Conservation (phyloP, 35 echinoderm and acorn worm species). For the Apostichopus californicus region DNA sequence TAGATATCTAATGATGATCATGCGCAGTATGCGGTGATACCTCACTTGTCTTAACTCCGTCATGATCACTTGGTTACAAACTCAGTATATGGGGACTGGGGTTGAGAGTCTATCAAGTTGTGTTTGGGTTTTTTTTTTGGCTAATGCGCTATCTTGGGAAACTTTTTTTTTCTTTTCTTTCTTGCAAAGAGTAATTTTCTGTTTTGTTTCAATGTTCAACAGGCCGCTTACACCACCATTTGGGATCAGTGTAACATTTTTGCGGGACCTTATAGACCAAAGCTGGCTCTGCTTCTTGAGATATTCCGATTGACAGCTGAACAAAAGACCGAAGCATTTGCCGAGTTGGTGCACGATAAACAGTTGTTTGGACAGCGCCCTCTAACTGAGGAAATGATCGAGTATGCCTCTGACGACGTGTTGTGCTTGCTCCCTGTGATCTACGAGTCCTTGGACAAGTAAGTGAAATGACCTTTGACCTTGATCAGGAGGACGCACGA, state of each 20-base stretch:
- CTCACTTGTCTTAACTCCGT: too few species aligned
- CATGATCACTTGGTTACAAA: too few species aligned
- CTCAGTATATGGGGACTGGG: too few species aligned
- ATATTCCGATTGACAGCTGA: background rate
- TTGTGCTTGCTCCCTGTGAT: constrained; percentile 16
- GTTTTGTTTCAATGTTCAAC: background rate
- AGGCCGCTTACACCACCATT: background rate
- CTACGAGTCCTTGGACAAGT: constrained; percentile 7
- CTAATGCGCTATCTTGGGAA: too few species aligned
- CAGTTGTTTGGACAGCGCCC: constrained; percentile 9
- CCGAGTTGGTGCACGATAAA: background rate
- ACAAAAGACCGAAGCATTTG: constrained; percentile 3
- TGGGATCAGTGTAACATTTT: background rate
- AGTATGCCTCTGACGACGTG: constrained; percentile 15
- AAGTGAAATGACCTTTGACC: background rate
- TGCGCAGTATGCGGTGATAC: too few species aligned
- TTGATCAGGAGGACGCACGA: too few species aligned
- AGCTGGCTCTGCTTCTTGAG: background rate
- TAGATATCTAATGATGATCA: too few species aligned
- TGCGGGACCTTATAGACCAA: background rate
- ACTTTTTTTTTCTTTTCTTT: background rate
- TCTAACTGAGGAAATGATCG: background rate
- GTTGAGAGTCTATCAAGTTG: too few species aligned
- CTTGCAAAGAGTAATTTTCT: too few species aligned
- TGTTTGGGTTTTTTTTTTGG: too few species aligned